Percentiles rank a stretch among this genome's conserved stretches.
phyloP scores from a whole-genome alignment of 2,113 vertebrate genomes.

The Myiagra hebetior region DNA sequence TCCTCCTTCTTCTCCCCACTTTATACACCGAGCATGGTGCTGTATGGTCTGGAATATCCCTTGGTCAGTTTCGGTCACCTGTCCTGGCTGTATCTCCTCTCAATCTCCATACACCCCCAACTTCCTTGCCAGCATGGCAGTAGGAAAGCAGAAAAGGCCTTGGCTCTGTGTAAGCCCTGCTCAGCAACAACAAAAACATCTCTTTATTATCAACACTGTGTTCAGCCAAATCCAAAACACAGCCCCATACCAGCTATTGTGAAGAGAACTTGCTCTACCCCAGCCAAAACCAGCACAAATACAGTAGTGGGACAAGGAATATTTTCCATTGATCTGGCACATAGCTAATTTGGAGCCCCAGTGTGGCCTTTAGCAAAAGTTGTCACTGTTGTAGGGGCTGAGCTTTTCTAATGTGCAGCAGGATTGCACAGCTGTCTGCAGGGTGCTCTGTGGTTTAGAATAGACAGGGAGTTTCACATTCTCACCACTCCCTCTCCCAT shows the following conservation, averaged over 20 bases:
- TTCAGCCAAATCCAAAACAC: neutral
- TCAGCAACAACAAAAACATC: neutral
- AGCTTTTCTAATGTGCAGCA: neutral
- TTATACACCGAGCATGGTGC: neutral
- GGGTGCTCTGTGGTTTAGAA: neutral
- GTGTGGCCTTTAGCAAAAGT: neutral
- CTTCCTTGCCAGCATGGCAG: rapidly evolving
- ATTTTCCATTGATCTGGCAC: rapidly evolving
- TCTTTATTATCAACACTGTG: neutral
- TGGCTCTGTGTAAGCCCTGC: neutral
- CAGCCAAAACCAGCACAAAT: neutral
- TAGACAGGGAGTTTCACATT: neutral
- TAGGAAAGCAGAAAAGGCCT: neutral
- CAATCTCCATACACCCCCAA: neutral
- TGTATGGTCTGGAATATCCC: neutral
- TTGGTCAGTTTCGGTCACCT: neutral
- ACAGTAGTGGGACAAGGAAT: neutral
- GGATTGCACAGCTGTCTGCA: neutral
- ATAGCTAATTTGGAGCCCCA: neutral
- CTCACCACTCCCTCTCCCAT: neutral
- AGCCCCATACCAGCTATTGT: neutral
- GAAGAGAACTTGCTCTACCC: neutral
- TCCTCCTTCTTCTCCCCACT: neutral
- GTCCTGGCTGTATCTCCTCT: neutral
- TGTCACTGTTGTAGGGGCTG: neutral